These are phyloP conservation scores for Polydesmus complanatus DNA, from an alignment of 2,888 invertebrate genomes.

Conservation along the genomic window DNA sequence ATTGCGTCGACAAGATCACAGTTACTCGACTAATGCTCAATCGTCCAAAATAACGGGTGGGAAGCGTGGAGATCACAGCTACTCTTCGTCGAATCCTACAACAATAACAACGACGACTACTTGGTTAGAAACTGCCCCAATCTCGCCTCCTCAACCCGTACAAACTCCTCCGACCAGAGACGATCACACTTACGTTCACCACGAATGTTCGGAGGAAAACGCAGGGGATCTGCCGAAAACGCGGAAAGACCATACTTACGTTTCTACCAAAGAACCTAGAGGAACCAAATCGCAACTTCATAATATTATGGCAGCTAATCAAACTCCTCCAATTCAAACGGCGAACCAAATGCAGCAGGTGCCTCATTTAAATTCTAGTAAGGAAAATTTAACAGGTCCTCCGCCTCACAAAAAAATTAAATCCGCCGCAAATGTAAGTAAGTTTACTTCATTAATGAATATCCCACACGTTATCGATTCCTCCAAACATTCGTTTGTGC, in stretches of 20 bases:
- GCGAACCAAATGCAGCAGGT: background rate
- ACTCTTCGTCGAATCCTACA: background rate
- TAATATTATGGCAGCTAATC: background rate
- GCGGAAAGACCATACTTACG: conserved; percentile 16
- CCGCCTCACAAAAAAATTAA: background rate
- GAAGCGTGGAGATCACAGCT: conserved; percentile 17
- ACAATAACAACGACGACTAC: background rate
- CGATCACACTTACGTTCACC: conserved; percentile 17
- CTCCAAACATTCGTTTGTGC: conserved; percentile 13
- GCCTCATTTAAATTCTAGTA: background rate
- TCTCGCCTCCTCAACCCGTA: background rate
- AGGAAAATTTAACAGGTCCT: background rate
- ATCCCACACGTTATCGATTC: conserved; percentile 2
- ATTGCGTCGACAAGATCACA: conserved; percentile 1
- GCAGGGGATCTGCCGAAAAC: background rate
- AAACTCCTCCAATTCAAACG: background rate
- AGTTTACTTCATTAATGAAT: background rate
- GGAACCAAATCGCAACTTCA: too few species aligned
- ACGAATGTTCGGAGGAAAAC: background rate
- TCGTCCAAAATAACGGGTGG: background rate
- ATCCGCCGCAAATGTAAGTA: background rate
- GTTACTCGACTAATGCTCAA: conserved; percentile 5
- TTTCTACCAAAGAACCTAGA: conserved; percentile 12
- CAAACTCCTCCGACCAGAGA: background rate
- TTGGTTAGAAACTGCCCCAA: background rate